phyloP scores from a whole-genome alignment of 1,140 invertebrate genomes.

The Meloidogyne hapla region DNA sequence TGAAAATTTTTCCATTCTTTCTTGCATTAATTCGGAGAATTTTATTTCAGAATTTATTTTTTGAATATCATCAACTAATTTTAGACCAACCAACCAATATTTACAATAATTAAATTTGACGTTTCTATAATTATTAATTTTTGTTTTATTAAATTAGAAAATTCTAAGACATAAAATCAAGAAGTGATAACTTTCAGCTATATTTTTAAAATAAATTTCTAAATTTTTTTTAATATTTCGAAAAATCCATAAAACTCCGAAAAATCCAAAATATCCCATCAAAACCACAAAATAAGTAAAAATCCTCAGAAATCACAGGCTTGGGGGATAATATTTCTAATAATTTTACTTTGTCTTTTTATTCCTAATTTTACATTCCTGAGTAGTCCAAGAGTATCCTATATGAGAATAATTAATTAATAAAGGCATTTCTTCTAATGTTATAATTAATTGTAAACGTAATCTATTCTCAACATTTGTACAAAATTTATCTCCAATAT shows the following conservation, averaged over 20 bases:
- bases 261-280: too few relatives aligned
- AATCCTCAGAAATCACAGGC: too few relatives aligned
- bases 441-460: background rate
- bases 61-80: background rate
- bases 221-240: too few relatives aligned
- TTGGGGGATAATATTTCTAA: too few relatives aligned
- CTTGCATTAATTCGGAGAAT: background rate
- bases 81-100: slow-evolving; percentile 6
- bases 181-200: too few relatives aligned
- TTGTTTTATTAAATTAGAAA: too few relatives aligned
- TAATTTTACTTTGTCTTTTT: background rate
- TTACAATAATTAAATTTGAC: background rate
- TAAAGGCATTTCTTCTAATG: background rate
- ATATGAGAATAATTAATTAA: background rate
- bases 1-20: background rate
- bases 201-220: too few relatives aligned
- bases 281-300: too few relatives aligned
- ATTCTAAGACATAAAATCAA: too few relatives aligned
- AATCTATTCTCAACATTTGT: background rate
- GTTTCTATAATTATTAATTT: too few relatives aligned
- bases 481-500: slow-evolving; percentile 1
- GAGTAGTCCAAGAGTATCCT: background rate
- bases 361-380: background rate
- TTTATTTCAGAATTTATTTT: background rate
- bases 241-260: too few relatives aligned